A percentile compares a stretch with the other conserved stretches of the same genome.
These are phyloP conservation scores for Alcedo quadribrachys DNA, from an alignment of 2,797 vertebrate genomes.

Conservation along the genomic window DNA sequence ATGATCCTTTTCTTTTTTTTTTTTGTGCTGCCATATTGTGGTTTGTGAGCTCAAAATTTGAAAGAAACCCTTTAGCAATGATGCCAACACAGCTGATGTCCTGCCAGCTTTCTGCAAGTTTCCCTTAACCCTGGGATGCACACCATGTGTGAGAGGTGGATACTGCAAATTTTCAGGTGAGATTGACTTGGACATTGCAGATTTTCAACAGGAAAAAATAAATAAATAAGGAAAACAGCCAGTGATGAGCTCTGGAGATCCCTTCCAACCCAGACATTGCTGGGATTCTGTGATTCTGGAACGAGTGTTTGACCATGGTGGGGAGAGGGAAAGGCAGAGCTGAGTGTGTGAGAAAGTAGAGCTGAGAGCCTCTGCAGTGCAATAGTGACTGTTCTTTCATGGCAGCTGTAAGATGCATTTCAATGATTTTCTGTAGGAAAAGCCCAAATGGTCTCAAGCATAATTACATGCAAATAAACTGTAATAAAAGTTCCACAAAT, in stretches of 20 bases:
- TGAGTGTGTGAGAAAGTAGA: rapidly evolving
- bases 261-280: too few species aligned
- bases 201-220: neutral
- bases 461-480: neutral
- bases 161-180: neutral
- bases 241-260: neutral
- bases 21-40: neutral
- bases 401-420: neutral
- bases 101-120: neutral
- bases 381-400: neutral
- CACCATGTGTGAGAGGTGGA: neutral
- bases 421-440: neutral
- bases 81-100: neutral
- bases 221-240: neutral
- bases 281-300: neutral
- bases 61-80: neutral
- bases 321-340: neutral
- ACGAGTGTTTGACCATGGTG: neutral
- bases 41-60: neutral
- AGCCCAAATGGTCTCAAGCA: neutral
- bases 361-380: neutral
- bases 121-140: neutral
- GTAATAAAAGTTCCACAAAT: neutral
- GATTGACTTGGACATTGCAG: neutral
- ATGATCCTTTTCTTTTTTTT: neutral